Percentiles rank a stretch among this genome's conserved stretches.
Conservation (phyloP, 1,140 invertebrate species). For the Diuraphis noxia region DNA sequence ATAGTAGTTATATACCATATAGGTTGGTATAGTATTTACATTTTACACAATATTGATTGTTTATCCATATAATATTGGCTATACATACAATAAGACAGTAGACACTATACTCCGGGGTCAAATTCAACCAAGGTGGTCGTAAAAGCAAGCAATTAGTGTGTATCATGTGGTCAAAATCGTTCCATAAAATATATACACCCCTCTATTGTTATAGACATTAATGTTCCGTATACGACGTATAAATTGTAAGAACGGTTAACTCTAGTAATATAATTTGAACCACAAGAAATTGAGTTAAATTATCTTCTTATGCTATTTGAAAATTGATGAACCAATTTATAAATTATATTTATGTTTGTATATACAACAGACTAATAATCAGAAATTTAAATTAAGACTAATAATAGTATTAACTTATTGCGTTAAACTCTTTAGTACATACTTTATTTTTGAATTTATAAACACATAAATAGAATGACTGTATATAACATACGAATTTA, state of each 20-base stretch:
- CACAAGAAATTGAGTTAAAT: neutral
- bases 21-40: neutral
- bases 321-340: conserved; percentile 4
- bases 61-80: neutral
- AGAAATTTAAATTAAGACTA: neutral
- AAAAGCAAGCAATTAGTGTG: conserved; percentile 48
- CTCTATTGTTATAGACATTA: conserved; percentile 33
- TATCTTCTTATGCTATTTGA: neutral
- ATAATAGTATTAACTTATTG: too few species aligned
- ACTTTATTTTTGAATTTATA: too few species aligned
- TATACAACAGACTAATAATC: neutral
- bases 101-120: conserved; percentile 6
- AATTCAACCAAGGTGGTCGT: conserved; percentile 27
- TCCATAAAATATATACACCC: conserved; percentile 46
- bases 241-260: neutral
- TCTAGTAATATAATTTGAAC: conserved; percentile 6
- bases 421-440: too few species aligned
- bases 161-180: conserved; percentile 52
- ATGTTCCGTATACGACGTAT: conserved; percentile 11
- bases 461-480: too few species aligned
- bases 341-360: neutral
- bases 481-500: too few species aligned
- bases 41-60: neutral
- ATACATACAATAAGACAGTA: neutral
- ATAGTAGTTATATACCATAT: too few species aligned